A percentile compares a stretch with the other conserved stretches of the same genome.
Conservation (phyloP, 2,888 invertebrate species). For the Pseudanteris insignis region DNA sequence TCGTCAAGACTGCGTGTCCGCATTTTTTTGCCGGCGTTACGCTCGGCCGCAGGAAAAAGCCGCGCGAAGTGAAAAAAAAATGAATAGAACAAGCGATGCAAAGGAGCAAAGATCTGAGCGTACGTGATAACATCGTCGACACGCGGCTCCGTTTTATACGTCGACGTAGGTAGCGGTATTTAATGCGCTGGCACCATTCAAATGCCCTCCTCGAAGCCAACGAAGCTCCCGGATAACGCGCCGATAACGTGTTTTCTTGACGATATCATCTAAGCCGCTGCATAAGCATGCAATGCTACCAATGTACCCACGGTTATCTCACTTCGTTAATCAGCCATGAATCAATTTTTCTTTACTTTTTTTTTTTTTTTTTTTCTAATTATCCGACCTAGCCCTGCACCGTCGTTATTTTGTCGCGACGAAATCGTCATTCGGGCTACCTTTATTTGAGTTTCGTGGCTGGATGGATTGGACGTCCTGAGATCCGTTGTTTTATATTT, state of each 20-base stretch:
- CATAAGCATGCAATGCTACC: slow-evolving; percentile 34
- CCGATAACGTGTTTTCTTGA: slow-evolving; percentile 43
- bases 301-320: slow-evolving; percentile 41
- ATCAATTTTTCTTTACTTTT: slow-evolving; percentile 1
- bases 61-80: slow-evolving; percentile 10
- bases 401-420: not conserved
- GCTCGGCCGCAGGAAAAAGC: slow-evolving; percentile 1
- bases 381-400: not conserved
- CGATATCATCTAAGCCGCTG: slow-evolving; percentile 43
- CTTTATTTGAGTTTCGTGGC: no score
- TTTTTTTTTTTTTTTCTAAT: not conserved
- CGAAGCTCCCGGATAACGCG: slow-evolving; percentile 46
- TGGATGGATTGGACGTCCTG: no score
- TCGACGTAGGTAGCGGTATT: slow-evolving; percentile 43
- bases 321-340: slow-evolving; percentile 39
- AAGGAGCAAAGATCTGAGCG: slow-evolving; percentile 26
- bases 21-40: not conserved
- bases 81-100: slow-evolving; percentile 30
- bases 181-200: slow-evolving; percentile 45
- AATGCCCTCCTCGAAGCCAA: slow-evolving; percentile 43
- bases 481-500: no score
- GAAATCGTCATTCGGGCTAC: no score
- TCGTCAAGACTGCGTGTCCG: slow-evolving; percentile 4
- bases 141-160: slow-evolving; percentile 36
- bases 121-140: slow-evolving; percentile 39